phyloP scores from a whole-genome alignment of 2,797 vertebrate species.

The Pipistrellus pipistrellus region DNA sequence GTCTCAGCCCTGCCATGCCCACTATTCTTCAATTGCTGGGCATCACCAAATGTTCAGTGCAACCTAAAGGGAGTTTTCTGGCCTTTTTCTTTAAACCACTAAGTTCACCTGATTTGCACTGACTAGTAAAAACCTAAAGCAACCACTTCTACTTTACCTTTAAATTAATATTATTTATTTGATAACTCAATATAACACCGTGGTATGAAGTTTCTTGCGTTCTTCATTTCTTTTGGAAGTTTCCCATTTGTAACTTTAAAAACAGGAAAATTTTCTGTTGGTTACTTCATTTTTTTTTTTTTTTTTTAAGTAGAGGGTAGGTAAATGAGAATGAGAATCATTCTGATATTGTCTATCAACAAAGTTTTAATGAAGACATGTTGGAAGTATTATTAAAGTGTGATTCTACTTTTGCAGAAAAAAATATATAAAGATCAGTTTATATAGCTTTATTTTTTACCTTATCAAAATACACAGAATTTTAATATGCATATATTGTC shows the following conservation, averaged over 20 bases:
- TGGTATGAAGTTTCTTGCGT: slow-evolving; percentile 78
- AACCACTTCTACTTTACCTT: slow-evolving; percentile 66
- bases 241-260: slow-evolving; percentile 80
- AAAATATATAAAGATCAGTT: slow-evolving; percentile 86
- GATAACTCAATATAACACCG: slow-evolving; percentile 65
- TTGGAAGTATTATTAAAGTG: slow-evolving; percentile 82
- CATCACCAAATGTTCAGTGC: slow-evolving; percentile 67
- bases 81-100: slow-evolving; percentile 70
- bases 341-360: slow-evolving; percentile 79
- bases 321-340: neutral
- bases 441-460: slow-evolving; percentile 89
- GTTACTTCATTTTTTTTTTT: slow-evolving; percentile 67
- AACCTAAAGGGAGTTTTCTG: slow-evolving; percentile 67
- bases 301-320: slow-evolving; percentile 74
- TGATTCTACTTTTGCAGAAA: slow-evolving; percentile 89
- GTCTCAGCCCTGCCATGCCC: slow-evolving; percentile 80
- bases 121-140: slow-evolving; percentile 69
- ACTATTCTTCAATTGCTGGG: slow-evolving; percentile 38
- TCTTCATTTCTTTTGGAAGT: slow-evolving; percentile 56
- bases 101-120: slow-evolving; percentile 70
- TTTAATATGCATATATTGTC: slow-evolving; percentile 80
- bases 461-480: slow-evolving; percentile 76
- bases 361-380: slow-evolving; percentile 87
- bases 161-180: slow-evolving; percentile 78
- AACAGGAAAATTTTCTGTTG: slow-evolving; percentile 54